Percentiles rank a stretch among this genome's conserved stretches.
Conservation (phyloP, 1,140 invertebrate genomes). For the Drosophila murphyi region DNA sequence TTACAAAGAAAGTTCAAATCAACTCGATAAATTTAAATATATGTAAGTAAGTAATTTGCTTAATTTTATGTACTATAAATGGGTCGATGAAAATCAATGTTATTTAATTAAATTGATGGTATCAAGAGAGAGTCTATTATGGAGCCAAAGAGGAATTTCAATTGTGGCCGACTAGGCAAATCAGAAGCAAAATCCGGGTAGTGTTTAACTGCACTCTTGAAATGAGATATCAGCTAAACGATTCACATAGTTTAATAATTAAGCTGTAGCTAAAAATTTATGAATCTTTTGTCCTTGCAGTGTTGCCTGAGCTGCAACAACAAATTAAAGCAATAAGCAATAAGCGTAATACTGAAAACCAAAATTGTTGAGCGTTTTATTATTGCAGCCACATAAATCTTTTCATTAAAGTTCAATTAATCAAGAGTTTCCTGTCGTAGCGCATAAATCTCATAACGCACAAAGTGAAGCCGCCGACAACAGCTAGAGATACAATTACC, state of each 20-base stretch:
- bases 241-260: not conserved
- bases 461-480: slow-evolving; percentile 26
- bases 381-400: slow-evolving; percentile 78
- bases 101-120: too few species aligned
- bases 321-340: slow-evolving; percentile 61
- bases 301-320: not conserved
- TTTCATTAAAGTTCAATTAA: slow-evolving; percentile 83
- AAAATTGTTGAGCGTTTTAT: slow-evolving; percentile 54
- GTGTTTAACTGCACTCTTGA: not conserved
- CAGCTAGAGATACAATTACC: slow-evolving; percentile 35
- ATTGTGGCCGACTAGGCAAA: too few species aligned
- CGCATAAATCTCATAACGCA: slow-evolving; percentile 72
- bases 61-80: too few species aligned
- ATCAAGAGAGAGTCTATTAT: too few species aligned
- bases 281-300: not conserved
- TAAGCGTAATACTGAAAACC: slow-evolving; percentile 6
- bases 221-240: not conserved
- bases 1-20: slow-evolving; percentile 1
- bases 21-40: not conserved
- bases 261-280: not conserved
- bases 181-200: too few species aligned
- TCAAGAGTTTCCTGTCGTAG: slow-evolving; percentile 73
- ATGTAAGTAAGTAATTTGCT: not conserved
- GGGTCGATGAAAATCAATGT: too few species aligned
- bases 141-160: too few species aligned